Evolutionary conservation across 2,888 invertebrate genomes (phyloP).

Genomic region (Diabrotica balteata): DNA sequence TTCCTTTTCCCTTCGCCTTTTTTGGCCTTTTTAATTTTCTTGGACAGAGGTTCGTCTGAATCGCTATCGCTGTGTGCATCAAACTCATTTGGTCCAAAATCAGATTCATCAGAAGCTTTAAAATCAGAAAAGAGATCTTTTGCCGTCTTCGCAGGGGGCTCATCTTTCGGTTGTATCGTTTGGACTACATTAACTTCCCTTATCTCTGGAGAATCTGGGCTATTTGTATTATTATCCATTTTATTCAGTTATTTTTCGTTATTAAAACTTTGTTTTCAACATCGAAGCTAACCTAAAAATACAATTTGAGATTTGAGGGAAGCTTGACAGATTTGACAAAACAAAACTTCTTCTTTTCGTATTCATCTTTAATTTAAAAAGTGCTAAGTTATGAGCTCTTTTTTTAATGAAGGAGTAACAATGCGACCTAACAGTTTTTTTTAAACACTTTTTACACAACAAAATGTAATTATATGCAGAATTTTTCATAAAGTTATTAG

Average conservation of each 20-base stretch:
- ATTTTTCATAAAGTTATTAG: no score
- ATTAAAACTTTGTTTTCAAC: slow-evolving; percentile 1
- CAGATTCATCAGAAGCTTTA: slow-evolving; percentile 47
- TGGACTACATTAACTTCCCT: slow-evolving; percentile 40
- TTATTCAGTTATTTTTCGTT: background rate
- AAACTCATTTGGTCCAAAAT: slow-evolving; percentile 42
- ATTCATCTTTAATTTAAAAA: no score
- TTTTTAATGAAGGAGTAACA: no score
- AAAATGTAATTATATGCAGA: no score
- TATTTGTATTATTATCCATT: slow-evolving; percentile 24
- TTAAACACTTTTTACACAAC: no score
- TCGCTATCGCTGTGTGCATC: slow-evolving; percentile 39
- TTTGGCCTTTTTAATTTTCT: slow-evolving; percentile 43
- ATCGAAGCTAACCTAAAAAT: slow-evolving; percentile 22
- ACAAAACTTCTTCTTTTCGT: no score
- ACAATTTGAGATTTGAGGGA: background rate
- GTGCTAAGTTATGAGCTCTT: no score
- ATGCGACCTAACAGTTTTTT: no score
- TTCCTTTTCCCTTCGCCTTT: slow-evolving; percentile 29
- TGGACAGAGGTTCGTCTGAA: slow-evolving; percentile 45
- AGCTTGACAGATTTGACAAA: slow-evolving; percentile 3
- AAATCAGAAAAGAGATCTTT: slow-evolving; percentile 53
- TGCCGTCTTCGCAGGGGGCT: slow-evolving; percentile 44
- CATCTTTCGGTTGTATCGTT: slow-evolving; percentile 37
- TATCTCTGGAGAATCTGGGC: slow-evolving; percentile 37